Percentiles rank a stretch among this genome's conserved stretches.
Conservation (phyloP, 2,113 vertebrate species). For the Athene cunicularia region DNA sequence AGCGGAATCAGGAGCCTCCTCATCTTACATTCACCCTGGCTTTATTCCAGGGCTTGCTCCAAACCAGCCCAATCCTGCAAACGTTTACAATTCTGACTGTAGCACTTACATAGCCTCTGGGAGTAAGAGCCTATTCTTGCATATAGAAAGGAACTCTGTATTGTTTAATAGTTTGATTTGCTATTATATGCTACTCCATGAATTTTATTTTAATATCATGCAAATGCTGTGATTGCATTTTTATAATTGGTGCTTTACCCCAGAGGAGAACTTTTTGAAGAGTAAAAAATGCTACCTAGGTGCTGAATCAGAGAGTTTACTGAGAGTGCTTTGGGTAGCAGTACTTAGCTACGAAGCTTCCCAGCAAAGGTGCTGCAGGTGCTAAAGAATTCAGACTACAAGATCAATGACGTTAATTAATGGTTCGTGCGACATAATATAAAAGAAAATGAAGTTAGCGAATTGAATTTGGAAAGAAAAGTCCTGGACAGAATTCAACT, state of each 20-base stretch:
- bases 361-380: conserved; percentile 25
- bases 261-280: conserved; percentile 50
- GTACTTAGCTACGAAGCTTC: background rate
- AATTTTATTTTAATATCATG: conserved; percentile 53
- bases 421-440: background rate
- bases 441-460: background rate
- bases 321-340: background rate
- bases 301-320: conserved; percentile 50
- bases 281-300: conserved; percentile 47
- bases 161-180: conserved; percentile 48
- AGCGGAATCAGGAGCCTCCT: background rate
- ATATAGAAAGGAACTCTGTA: background rate
- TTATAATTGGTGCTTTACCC: conserved; percentile 61
- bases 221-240: conserved; percentile 58
- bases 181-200: conserved; percentile 19
- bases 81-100: background rate
- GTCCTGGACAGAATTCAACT: background rate
- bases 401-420: conserved; percentile 25
- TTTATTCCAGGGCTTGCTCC: background rate
- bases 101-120: background rate
- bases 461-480: background rate
- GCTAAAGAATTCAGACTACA: background rate
- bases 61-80: background rate
- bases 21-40: background rate
- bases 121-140: background rate